These are phyloP conservation scores for Kradibia gibbosae DNA, from an alignment of 1,140 invertebrate genomes.

Conservation along the genomic window DNA sequence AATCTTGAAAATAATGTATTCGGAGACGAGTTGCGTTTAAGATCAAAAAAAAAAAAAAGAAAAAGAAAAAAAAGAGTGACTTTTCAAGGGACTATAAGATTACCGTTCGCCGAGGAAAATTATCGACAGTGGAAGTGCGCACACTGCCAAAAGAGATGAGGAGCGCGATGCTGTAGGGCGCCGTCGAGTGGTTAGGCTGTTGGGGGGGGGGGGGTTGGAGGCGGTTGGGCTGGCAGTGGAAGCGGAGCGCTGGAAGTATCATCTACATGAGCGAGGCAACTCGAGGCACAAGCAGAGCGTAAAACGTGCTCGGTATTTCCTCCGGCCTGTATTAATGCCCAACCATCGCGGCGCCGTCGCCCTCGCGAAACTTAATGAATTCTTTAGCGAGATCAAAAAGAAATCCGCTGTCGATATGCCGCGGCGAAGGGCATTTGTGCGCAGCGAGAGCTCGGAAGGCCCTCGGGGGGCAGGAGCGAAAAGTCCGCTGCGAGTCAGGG, in stretches of 20 bases:
- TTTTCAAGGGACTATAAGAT: not conserved
- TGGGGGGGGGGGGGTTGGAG: not conserved
- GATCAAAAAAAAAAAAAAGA: no score
- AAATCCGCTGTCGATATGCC: constrained; percentile 51
- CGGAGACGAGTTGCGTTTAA: no score
- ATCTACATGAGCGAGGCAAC: constrained; percentile 50
- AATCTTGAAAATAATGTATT: no score
- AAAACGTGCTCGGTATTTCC: constrained; percentile 61
- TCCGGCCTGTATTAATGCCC: constrained; percentile 63
- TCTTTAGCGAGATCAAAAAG: constrained; percentile 67
- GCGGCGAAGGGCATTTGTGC: constrained; percentile 52
- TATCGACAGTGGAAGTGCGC: constrained; percentile 29
- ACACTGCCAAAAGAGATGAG: not conserved
- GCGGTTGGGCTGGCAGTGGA: not conserved
- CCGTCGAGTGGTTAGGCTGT: not conserved
- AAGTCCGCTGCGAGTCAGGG: no score
- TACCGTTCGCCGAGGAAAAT: constrained; percentile 24
- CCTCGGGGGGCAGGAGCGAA: constrained; percentile 4
- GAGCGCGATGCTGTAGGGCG: not conserved
- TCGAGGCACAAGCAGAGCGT: constrained; percentile 61
- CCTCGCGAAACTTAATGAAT: constrained; percentile 66
- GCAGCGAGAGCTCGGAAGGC: constrained; percentile 33
- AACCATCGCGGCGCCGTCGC: constrained; percentile 51
- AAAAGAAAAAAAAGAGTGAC: not conserved
- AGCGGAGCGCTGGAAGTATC: constrained; percentile 37